Conservation (phyloP, 2,113 vertebrate genomes). For the Poicephalus meyeri region DNA sequence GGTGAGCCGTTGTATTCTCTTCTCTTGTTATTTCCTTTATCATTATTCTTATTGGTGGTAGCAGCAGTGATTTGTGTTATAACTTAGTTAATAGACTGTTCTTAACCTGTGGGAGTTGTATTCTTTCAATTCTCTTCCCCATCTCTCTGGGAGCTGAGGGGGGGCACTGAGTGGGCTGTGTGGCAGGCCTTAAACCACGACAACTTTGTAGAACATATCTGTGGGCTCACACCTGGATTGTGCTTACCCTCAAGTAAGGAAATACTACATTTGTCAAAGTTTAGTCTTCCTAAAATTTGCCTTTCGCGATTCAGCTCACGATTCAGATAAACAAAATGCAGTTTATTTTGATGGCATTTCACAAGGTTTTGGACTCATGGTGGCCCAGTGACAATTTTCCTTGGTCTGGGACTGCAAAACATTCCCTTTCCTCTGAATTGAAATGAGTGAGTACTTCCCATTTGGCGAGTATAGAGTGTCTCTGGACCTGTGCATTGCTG, state of each 20-base stretch:
- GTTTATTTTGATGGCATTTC: not conserved
- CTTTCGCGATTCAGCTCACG: not conserved
- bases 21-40: too few relatives aligned
- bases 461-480: not conserved
- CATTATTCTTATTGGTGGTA: too few relatives aligned
- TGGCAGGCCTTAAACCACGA: too few relatives aligned
- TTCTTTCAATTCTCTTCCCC: too few relatives aligned
- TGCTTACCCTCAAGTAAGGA: not conserved
- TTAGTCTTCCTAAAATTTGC: not conserved
- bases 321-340: not conserved
- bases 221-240: not conserved
- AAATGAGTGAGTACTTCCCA: not conserved
- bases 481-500: not conserved
- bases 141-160: too few relatives aligned
- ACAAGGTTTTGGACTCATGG: not conserved
- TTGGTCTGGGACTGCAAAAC: not conserved
- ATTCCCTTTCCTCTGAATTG: not conserved
- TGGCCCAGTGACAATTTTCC: not conserved
- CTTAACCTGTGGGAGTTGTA: too few relatives aligned
- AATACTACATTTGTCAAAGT: not conserved
- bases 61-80: too few relatives aligned
- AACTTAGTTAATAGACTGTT: too few relatives aligned
- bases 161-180: too few relatives aligned
- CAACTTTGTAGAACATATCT: not conserved
- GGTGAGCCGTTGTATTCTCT: too few relatives aligned